phyloP scores from a whole-genome alignment of 2,113 vertebrate genomes.

The Crotophaga sulcirostris region DNA sequence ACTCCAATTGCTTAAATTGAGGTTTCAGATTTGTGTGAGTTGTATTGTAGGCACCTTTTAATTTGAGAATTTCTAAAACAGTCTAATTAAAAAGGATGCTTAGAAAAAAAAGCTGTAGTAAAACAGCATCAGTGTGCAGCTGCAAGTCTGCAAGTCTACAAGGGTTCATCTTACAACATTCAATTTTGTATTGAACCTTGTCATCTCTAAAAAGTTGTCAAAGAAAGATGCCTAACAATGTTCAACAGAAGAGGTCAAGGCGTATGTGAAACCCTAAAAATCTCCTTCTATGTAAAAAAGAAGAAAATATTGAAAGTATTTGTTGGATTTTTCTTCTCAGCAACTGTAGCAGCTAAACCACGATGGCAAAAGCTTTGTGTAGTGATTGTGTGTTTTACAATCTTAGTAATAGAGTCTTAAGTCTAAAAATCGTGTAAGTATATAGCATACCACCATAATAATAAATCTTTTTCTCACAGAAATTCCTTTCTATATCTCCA shows the following conservation, averaged over 20 bases:
- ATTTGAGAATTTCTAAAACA: neutral
- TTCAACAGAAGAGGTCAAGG: neutral
- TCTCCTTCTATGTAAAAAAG: neutral
- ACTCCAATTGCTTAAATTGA: neutral
- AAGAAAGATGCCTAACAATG: neutral
- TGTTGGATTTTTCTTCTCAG: neutral
- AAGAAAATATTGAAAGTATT: neutral
- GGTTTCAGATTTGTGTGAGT: neutral
- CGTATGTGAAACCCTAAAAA: neutral
- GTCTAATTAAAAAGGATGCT: neutral
- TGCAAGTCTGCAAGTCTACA: neutral
- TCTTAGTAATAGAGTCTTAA: neutral
- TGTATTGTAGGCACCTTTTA: neutral
- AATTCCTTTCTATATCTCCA: neutral
- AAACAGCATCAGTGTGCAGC: neutral
- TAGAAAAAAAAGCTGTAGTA: neutral
- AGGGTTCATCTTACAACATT: neutral
- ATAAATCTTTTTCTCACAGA: neutral
- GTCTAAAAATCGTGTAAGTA: neutral
- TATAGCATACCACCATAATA: neutral
- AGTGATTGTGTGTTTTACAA: neutral
- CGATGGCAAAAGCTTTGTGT: rapidly evolving
- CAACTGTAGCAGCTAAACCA: neutral
- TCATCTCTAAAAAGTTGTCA: neutral
- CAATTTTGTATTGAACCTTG: neutral